Evolutionary conservation across 2,797 vertebrate species (phyloP), one percentile per base, ranked within the genome.

Genomic region (Esox masquinongy): DNA sequence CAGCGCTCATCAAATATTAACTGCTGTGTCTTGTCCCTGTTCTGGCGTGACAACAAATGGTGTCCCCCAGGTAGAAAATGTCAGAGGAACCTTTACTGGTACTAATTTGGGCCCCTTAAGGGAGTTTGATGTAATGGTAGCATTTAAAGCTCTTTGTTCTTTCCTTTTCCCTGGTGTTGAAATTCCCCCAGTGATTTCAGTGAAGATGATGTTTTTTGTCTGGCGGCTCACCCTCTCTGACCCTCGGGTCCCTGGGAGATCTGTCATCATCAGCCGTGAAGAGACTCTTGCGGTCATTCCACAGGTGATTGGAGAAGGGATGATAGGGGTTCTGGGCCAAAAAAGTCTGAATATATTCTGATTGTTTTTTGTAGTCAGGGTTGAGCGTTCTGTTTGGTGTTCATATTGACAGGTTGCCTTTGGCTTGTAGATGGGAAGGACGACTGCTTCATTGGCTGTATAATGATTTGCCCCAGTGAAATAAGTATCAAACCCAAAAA

Each of bases 1-100:
- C 24, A 56, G 29, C 16, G 61, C 78, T 85, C 75, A 81, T 80
- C 66, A 85, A 85, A 84, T 71, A 83, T 78, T 75, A 70, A 84
- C 59, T 73, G 16, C 49, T 69, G 77, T 73, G 53, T 74, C 75
- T 77, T 74, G 72, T 79, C 72, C 51, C 64, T 73, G 66, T 76
- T 67, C 47, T 15, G 0, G 24, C 2, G 11, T 1, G 0, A 63
- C 43, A n/a, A 53, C 49, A 77, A 84, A 86, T 77, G 56, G 69
- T 59, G 70, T 74, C 78, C 36, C 70, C 61, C n/a, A 63, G 77
- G 78, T 84, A 70, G 51, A 49, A 79, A 61, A 83, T 50, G 74
- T 83, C 73, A 75, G 51, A 34, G 22, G 51, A 74, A 83, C 75
- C 71, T 79, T 76, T 82, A 84, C 61, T 79, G 36, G 50, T 31